Evolutionary conservation across 2,113 vertebrate species (phyloP).

Genomic region (Scomber japonicus): DNA sequence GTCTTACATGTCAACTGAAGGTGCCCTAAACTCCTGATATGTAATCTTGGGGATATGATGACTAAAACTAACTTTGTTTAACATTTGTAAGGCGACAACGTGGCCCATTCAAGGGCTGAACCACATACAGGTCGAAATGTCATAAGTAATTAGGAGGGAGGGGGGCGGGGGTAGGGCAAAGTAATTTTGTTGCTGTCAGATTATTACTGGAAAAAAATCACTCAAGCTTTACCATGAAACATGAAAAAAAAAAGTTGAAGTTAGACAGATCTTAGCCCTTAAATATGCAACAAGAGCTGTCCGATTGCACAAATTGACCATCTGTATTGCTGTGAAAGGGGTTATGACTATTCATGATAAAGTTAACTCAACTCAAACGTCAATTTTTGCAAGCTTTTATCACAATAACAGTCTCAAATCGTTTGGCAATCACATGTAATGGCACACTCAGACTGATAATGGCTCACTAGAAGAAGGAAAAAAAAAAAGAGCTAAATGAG

Average conservation of each 20-base stretch:
- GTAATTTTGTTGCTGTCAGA: slow-evolving; percentile 5
- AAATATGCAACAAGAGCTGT: background rate
- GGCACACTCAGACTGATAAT: background rate
- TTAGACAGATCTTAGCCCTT: background rate
- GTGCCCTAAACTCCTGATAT: slow-evolving; percentile 42
- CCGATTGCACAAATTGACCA: background rate
- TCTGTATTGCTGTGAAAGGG: background rate
- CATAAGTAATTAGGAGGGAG: slow-evolving; percentile 9
- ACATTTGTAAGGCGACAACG: slow-evolving; percentile 16
- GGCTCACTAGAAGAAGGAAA: background rate
- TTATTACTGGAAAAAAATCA: slow-evolving; percentile 5
- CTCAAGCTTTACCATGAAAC: background rate
- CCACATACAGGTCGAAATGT: slow-evolving; percentile 19
- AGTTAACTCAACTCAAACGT: background rate
- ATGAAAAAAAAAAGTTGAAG: background rate
- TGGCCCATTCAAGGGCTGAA: slow-evolving; percentile 34
- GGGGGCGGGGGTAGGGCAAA: background rate
- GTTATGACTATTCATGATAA: background rate
- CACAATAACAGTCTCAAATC: background rate
- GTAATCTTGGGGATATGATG: slow-evolving; percentile 8
- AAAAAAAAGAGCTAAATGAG: slow-evolving; percentile 1
- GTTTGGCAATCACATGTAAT: background rate
- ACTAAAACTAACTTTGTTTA: slow-evolving; percentile 35
- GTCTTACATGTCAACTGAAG: slow-evolving; percentile 24
- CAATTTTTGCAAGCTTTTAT: background rate